phyloP scores from a whole-genome alignment of 30 jellyfish, hydroid and myxozoan species.

The Aurelia coerulea region DNA sequence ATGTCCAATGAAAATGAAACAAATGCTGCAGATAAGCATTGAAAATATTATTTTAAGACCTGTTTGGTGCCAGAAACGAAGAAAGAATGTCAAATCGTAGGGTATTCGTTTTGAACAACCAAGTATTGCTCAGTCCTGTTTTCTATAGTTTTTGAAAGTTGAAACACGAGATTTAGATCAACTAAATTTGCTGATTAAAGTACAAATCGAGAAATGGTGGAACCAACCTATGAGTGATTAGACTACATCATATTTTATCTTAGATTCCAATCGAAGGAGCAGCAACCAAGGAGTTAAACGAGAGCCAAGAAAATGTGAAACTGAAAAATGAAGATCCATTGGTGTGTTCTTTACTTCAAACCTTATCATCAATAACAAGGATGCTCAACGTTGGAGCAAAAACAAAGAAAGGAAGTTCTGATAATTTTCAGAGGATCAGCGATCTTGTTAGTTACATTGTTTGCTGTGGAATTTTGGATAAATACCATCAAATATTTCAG shows the following conservation, averaged over 20 bases:
- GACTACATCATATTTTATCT: not conserved
- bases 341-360: constrained; percentile 27
- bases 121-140: too few species aligned
- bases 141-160: too few species aligned
- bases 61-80: too few species aligned
- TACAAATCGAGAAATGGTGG: too few species aligned
- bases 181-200: too few species aligned
- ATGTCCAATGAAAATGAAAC: too few species aligned
- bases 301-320: constrained; percentile 8
- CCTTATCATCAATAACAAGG: constrained; percentile 24
- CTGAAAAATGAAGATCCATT: constrained; percentile 29
- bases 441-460: constrained; percentile 78
- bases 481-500: constrained; percentile 44
- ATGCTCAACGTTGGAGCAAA: constrained; percentile 25
- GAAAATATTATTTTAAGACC: too few species aligned
- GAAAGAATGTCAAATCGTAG: too few species aligned
- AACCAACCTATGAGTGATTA: too few species aligned
- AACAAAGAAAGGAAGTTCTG: constrained; percentile 30
- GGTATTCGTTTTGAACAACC: too few species aligned
- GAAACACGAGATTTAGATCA: too few species aligned
- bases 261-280: constrained; percentile 23
- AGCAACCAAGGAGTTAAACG: constrained; percentile 29
- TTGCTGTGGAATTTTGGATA: constrained; percentile 77
- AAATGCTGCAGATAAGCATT: too few species aligned
- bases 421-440: constrained; percentile 40